phyloP scores from a whole-genome alignment of 1,140 invertebrate genomes.

The Zaprionus capensis region DNA sequence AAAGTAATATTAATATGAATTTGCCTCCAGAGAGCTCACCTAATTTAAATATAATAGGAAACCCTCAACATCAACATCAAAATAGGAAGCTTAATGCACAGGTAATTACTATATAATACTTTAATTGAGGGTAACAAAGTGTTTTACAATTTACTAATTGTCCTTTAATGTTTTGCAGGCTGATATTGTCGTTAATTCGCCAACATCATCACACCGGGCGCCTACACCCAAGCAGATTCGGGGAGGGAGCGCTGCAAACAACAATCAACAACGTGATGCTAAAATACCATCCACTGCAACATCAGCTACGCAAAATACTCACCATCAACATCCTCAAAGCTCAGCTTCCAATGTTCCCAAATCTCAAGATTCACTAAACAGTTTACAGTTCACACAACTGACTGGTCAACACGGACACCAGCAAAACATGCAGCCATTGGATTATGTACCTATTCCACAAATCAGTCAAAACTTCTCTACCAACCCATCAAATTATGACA shows the following conservation, averaged over 20 bases:
- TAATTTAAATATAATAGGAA: slow-evolving; percentile 71
- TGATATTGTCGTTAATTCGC: slow-evolving; percentile 63
- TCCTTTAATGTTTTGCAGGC: slow-evolving; percentile 31
- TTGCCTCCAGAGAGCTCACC: slow-evolving; percentile 60
- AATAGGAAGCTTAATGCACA: slow-evolving; percentile 73
- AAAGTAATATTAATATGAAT: slow-evolving; percentile 74
- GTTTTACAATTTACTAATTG: not conserved
- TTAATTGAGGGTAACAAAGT: no score
- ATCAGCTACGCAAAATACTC: slow-evolving; percentile 79
- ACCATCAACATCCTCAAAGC: slow-evolving; percentile 83
- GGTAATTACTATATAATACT: slow-evolving; percentile 39
- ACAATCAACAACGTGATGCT: slow-evolving; percentile 78
- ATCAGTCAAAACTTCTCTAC: slow-evolving; percentile 84
- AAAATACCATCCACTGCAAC: slow-evolving; percentile 58
- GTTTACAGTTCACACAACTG: slow-evolving; percentile 70
- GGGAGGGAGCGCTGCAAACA: slow-evolving; percentile 60
- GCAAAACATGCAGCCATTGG: slow-evolving; percentile 84
- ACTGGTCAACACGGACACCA: slow-evolving; percentile 83
- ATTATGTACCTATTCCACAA: slow-evolving; percentile 81
- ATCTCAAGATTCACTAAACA: slow-evolving; percentile 67
- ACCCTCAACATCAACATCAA: slow-evolving; percentile 67
- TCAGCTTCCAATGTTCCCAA: slow-evolving; percentile 72
- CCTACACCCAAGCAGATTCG: slow-evolving; percentile 79
- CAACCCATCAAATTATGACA: slow-evolving; percentile 85
- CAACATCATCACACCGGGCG: slow-evolving; percentile 63